Base-by-base conservation (phyloP, 2,888 invertebrate genomes). In the Limnephilus auricula region DNA sequence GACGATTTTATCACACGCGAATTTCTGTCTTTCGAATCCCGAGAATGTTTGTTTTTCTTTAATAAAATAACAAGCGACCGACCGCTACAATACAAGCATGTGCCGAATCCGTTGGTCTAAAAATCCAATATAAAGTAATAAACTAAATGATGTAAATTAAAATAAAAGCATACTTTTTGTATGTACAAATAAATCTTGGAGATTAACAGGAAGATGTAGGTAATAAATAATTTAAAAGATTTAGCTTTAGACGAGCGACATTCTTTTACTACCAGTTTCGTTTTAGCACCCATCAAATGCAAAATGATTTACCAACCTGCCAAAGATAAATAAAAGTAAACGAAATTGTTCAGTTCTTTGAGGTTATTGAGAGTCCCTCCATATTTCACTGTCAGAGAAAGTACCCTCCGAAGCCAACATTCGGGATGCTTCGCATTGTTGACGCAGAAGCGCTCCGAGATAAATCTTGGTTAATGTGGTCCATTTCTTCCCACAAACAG, bases 321-420 rank as follows among this genome's bases (percentile, higher is more conserved):
- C 65, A n/a, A 65, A 25, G 25, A 25, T 10, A n/a, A 25, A 65
- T n/a, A 65, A 25, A 65, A 65, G 25, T 65, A 18, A 65, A 65
- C 65, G 25, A n/a, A 25, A 2, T 65, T 25, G 6, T 65, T 65
- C 65, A 65, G 65, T 65, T 65, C 65, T 65, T 65, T 65, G 65
- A 6, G n/a, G 25, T 25, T 25, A 25, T 9, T 65, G 40, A 37
- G 37, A 40, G 65, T 65, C 65, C 65, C n/a, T 25, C 65, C 65
- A 65, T 65, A 65, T 65, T 65, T 65, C 65, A 65, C 65, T 65
- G 65, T 65, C 65, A 65, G 65, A 65, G 65, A 65, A 65, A 65
- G 65, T 65, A 65, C 65, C 65, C 9, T 25, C 65, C 25, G n/a
- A 25, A 65, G 65, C 65, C 65, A 65, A 65, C 25, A n/a, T 25